phyloP scores from a whole-genome alignment of 1,140 invertebrate genomes.

The Oppia nitens region DNA sequence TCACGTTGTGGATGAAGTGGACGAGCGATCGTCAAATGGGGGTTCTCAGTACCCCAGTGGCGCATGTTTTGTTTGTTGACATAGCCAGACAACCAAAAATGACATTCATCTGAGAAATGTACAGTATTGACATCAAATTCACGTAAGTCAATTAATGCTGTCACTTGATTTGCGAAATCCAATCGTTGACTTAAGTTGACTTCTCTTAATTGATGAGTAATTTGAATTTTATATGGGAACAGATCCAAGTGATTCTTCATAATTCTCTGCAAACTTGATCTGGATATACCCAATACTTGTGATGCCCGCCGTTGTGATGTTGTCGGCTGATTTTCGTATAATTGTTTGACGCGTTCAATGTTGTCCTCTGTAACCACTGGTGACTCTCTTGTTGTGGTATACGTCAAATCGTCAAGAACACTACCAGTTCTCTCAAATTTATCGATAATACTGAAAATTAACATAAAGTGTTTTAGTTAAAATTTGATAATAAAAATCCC shows the following conservation, averaged over 20 bases:
- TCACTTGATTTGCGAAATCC: slow-evolving; percentile 6
- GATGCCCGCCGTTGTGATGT: not conserved
- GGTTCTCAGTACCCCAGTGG: slow-evolving; percentile 3
- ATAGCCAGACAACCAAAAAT: slow-evolving; percentile 6
- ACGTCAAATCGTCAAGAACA: not conserved
- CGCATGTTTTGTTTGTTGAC: slow-evolving; percentile 12
- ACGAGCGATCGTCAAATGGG: not conserved
- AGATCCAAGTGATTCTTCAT: slow-evolving; percentile 5
- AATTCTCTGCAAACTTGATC: not conserved
- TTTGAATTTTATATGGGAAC: slow-evolving; percentile 5
- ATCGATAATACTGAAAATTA: not conserved
- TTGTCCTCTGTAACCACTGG: not conserved
- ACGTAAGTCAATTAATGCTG: not conserved
- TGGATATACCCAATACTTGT: not conserved
- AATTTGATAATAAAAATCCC: too few species aligned
- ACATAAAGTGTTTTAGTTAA: not conserved
- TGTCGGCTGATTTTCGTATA: not conserved
- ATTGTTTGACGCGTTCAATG: not conserved
- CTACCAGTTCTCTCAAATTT: not conserved
- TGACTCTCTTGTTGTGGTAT: not conserved
- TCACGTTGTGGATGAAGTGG: slow-evolving; percentile 6
- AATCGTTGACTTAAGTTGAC: slow-evolving; percentile 1
- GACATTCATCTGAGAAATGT: slow-evolving; percentile 14
- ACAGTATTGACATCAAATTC: not conserved
- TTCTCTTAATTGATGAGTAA: slow-evolving; percentile 6